Conservation (phyloP, 1,140 invertebrate species). For the Pollicipes pollicipes region DNA sequence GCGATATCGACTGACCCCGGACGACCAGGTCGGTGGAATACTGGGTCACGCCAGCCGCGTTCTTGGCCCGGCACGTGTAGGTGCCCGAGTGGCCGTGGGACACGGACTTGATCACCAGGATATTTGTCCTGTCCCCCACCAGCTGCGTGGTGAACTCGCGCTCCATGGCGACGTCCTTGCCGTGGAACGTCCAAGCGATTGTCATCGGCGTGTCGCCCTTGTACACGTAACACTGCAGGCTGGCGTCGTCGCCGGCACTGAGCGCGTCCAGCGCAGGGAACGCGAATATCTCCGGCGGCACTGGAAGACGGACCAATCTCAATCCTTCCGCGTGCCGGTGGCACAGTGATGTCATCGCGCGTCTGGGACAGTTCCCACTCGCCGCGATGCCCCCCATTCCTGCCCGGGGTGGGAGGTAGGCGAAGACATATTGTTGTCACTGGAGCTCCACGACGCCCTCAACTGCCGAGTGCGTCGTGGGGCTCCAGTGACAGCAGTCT, state of each 20-base stretch:
- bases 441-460: too few relatives aligned
- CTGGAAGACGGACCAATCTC: neutral
- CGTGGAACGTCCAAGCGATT: constrained; percentile 57
- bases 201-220: constrained; percentile 66
- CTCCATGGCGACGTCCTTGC: constrained; percentile 26
- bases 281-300: constrained; percentile 13
- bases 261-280: constrained; percentile 24
- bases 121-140: constrained; percentile 39
- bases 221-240: constrained; percentile 48
- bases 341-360: too few relatives aligned
- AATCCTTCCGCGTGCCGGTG: too few relatives aligned
- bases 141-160: constrained; percentile 27
- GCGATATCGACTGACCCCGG: too few relatives aligned
- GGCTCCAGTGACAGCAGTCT: too few relatives aligned
- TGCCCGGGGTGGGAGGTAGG: too few relatives aligned
- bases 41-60: constrained; percentile 40
- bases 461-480: too few relatives aligned
- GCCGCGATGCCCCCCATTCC: too few relatives aligned
- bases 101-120: constrained; percentile 41
- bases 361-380: too few relatives aligned
- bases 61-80: constrained; percentile 51
- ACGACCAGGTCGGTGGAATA: constrained; percentile 37
- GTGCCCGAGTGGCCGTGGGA: constrained; percentile 42
- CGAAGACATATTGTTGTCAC: too few relatives aligned
- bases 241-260: constrained; percentile 19